phyloP scores from a whole-genome alignment of 2,797 vertebrate genomes.

The Morelia viridis region DNA sequence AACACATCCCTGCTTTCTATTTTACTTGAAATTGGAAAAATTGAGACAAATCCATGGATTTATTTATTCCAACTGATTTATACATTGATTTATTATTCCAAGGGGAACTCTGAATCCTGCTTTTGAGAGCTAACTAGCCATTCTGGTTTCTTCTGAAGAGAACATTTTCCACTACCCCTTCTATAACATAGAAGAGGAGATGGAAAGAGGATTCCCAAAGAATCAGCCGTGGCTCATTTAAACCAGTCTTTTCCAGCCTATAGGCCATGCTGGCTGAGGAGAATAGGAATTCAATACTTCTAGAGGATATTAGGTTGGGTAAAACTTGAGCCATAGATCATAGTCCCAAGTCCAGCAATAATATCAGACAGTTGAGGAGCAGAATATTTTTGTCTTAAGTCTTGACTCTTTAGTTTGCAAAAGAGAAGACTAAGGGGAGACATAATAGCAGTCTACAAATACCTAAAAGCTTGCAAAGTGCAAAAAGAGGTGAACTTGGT shows the following conservation, averaged over 20 bases:
- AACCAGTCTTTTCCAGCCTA: not conserved
- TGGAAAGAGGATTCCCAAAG: no score
- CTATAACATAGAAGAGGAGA: not conserved
- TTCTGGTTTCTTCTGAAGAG: not conserved
- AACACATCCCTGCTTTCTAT: not conserved
- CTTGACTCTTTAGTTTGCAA: conserved; percentile 30
- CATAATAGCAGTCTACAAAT: no score
- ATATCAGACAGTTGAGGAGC: conserved; percentile 37
- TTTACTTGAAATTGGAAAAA: not conserved
- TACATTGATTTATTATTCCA: no score
- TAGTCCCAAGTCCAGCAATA: conserved; percentile 24
- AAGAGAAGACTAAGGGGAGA: no score
- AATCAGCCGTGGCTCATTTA: not conserved
- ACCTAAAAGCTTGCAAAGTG: no score
- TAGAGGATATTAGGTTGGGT: not conserved
- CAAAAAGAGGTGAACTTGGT: no score
- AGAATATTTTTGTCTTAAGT: conserved; percentile 40
- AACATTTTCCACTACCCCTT: not conserved
- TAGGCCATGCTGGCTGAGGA: not conserved
- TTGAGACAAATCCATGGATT: not conserved
- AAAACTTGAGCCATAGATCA: not conserved
- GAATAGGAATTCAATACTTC: not conserved
- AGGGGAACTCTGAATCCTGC: not conserved
- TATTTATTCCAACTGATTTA: not conserved
- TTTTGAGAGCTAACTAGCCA: not conserved